Conservation (phyloP, 2,797 vertebrate genomes). For the Channallabes apus region DNA sequence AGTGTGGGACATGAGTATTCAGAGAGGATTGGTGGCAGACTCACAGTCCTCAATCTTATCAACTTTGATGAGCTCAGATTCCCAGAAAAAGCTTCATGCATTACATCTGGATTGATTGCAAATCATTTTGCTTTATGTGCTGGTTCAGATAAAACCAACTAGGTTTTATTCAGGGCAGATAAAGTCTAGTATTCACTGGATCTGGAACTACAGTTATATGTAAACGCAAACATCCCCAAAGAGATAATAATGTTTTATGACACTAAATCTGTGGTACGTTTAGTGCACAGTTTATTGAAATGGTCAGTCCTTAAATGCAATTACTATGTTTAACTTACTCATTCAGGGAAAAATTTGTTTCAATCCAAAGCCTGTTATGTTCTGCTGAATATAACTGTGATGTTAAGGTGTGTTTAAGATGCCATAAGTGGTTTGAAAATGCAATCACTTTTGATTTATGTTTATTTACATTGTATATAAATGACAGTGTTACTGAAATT, state of each 20-base stretch:
- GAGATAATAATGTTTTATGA: background rate
- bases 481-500: background rate
- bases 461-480: background rate
- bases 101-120: slow-evolving; percentile 23
- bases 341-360: background rate
- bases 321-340: slow-evolving; percentile 15
- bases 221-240: background rate
- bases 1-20: slow-evolving; percentile 35
- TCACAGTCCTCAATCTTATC: slow-evolving; percentile 36
- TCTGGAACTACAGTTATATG: background rate
- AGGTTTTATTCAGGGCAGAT: slow-evolving; percentile 6
- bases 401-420: background rate
- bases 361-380: background rate
- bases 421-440: background rate
- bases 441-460: background rate
- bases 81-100: background rate
- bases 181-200: background rate
- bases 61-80: slow-evolving; percentile 30
- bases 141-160: slow-evolving; percentile 10
- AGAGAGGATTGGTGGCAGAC: slow-evolving; percentile 43
- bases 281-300: slow-evolving; percentile 16
- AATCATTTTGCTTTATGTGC: slow-evolving; percentile 25
- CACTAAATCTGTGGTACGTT: background rate
- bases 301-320: background rate
- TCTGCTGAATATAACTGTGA: background rate